Conservation (phyloP, 2,797 vertebrate species). For the Poeciliopsis presidionis region DNA sequence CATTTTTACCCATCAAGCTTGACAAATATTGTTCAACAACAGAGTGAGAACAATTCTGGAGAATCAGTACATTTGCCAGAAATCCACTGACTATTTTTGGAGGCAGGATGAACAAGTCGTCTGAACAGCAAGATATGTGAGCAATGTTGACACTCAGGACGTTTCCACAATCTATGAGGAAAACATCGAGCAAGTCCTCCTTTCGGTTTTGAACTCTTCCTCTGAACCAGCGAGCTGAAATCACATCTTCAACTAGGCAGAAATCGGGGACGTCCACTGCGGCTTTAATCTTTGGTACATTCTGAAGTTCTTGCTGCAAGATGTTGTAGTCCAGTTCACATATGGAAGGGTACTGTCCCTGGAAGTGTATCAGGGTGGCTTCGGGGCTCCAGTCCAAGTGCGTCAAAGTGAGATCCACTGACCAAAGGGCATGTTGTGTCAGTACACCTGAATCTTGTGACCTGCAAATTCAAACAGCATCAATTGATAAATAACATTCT, state of each 20-base stretch:
- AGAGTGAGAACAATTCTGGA: conserved; percentile 76
- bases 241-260: conserved; percentile 89
- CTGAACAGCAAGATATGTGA: conserved; percentile 80
- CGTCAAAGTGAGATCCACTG: conserved; percentile 86
- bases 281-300: conserved; percentile 77
- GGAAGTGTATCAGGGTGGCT: conserved; percentile 87
- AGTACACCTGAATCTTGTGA: conserved; percentile 63
- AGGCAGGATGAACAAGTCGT: conserved; percentile 86
- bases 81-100: conserved; percentile 88
- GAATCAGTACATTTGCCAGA: conserved; percentile 88
- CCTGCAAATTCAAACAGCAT: conserved; percentile 65
- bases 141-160: conserved; percentile 75
- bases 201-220: conserved; percentile 85
- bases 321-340: conserved; percentile 92
- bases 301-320: conserved; percentile 88
- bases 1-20: conserved; percentile 80
- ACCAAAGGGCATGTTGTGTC: conserved; percentile 61
- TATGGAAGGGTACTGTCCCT: conserved; percentile 79
- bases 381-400: conserved; percentile 83
- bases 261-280: conserved; percentile 78
- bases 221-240: conserved; percentile 87
- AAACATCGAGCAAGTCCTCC: conserved; percentile 76
- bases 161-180: conserved; percentile 88
- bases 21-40: conserved; percentile 85
- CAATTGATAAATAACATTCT: background rate